Percentiles rank a stretch among this genome's conserved stretches.
phyloP scores from a whole-genome alignment of 2,888 invertebrate species.

The Cheilosia vernalis region DNA sequence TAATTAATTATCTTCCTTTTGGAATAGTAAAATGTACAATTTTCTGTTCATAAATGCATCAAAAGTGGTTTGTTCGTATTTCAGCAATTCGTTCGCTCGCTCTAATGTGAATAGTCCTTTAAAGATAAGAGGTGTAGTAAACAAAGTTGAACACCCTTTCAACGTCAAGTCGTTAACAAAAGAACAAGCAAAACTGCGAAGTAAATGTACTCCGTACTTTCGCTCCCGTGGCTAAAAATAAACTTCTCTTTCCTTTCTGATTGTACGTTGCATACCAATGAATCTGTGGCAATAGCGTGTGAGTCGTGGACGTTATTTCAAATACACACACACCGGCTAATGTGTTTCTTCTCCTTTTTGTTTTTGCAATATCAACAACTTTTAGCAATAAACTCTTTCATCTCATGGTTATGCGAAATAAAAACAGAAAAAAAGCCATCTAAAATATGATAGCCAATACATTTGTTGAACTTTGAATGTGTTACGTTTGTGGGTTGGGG shows the following conservation, averaged over 20 bases:
- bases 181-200: slow-evolving; percentile 16
- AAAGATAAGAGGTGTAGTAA: no score
- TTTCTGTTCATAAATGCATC: no score
- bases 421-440: slow-evolving; percentile 1
- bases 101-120: no score
- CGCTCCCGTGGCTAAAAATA: slow-evolving; percentile 56
- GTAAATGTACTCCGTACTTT: slow-evolving; percentile 35
- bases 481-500: slow-evolving; percentile 9
- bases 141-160: background rate
- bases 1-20: no score
- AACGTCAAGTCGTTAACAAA: background rate
- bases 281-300: slow-evolving; percentile 36
- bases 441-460: slow-evolving; percentile 1
- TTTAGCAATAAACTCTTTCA: slow-evolving; percentile 23
- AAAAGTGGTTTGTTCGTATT: no score
- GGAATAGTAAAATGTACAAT: no score
- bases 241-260: slow-evolving; percentile 25
- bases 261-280: slow-evolving; percentile 47
- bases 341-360: background rate
- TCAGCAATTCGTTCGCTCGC: no score
- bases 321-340: slow-evolving; percentile 5
- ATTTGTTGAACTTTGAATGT: slow-evolving; percentile 15
- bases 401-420: slow-evolving; percentile 1
- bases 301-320: background rate
- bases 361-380: background rate